Evolutionary conservation across 2,797 vertebrate genomes (phyloP).

Genomic region (Myripristis jacobus): DNA sequence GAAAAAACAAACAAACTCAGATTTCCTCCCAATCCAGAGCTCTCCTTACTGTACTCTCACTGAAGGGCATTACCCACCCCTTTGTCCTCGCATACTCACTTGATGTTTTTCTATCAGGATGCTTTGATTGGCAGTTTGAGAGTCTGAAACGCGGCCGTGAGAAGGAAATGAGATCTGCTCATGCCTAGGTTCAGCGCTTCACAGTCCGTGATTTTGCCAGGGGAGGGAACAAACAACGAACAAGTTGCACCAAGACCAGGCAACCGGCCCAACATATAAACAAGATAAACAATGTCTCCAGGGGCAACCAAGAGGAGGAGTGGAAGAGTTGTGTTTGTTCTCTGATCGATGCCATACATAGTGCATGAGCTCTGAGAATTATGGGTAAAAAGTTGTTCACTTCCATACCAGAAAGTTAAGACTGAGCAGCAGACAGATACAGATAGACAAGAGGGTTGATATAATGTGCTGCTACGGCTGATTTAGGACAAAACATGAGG

Average conservation of each 20-base stretch:
- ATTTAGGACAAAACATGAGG: slow-evolving; percentile 29
- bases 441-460: not conserved
- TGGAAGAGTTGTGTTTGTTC: slow-evolving; percentile 60
- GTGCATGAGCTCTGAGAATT: slow-evolving; percentile 66
- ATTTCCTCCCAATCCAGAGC: slow-evolving; percentile 12
- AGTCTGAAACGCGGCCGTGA: slow-evolving; percentile 35
- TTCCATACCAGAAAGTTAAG: slow-evolving; percentile 23
- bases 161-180: slow-evolving; percentile 31
- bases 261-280: slow-evolving; percentile 60
- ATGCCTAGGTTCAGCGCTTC: slow-evolving; percentile 19
- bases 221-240: slow-evolving; percentile 56
- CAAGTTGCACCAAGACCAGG: slow-evolving; percentile 42
- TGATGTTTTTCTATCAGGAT: slow-evolving; percentile 10
- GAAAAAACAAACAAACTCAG: slow-evolving; percentile 3
- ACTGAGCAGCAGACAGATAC: slow-evolving; percentile 6
- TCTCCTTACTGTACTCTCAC: slow-evolving; percentile 2
- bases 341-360: slow-evolving; percentile 75
- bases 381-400: slow-evolving; percentile 39
- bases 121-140: slow-evolving; percentile 52
- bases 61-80: slow-evolving; percentile 5
- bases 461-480: slow-evolving; percentile 1
- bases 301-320: slow-evolving; percentile 49
- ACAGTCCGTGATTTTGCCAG: slow-evolving; percentile 28
- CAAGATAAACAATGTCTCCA: slow-evolving; percentile 70
- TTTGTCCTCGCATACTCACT: not conserved